Base-by-base conservation (phyloP, 2,113 vertebrate genomes). In the Seriola rivoliana region DNA sequence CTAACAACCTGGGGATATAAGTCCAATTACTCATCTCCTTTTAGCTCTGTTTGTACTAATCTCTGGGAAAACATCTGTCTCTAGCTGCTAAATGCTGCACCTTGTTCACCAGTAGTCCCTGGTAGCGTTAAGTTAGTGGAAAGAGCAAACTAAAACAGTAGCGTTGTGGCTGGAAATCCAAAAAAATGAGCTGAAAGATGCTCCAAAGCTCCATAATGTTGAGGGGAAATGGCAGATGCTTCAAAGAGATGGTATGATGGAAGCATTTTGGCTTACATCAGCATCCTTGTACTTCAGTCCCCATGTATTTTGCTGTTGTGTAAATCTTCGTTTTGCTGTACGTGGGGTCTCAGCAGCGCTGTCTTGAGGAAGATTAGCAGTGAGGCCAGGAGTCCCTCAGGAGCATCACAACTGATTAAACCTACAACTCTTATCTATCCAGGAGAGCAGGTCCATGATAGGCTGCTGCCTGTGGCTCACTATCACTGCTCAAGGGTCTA, bases 391-490 rank as follows among this genome's bases (percentile, higher is more conserved):
- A 66, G 59, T 81, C 80, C 79, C 82, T 19, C 0, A 32, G 62
- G 84, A 74, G 29, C 81, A 64, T 65, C 79, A 34, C 60, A 66
- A 57, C 83, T 85, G 85, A 92, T 89, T 90, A 92, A 90, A 90
- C 64, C 84, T 58, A 71, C 84, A 81, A 70, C 70, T 83, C 84
- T 85, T 85, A 81, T 88, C 84, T 79, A 57, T 79, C 50, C 54
- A 13, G 38, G 63, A 71, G 73, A 81, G 59, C 71, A 72, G 85
- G 44, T 75, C 75, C 66, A 32, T 34, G 77, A 85, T 70, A 36
- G 80, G 63, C 74, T 50, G 63, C 71, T 80, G 68, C 71, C 77
- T 59, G 52, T 78, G 62, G 62, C 78, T 70, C 76, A 36, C 65
- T 77, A 64, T 84, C 85, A 40, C 71, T 0, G 8, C 72, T 72